Base-by-base conservation (phyloP, 2,888 invertebrate genomes). In the Orgyia antiqua region DNA sequence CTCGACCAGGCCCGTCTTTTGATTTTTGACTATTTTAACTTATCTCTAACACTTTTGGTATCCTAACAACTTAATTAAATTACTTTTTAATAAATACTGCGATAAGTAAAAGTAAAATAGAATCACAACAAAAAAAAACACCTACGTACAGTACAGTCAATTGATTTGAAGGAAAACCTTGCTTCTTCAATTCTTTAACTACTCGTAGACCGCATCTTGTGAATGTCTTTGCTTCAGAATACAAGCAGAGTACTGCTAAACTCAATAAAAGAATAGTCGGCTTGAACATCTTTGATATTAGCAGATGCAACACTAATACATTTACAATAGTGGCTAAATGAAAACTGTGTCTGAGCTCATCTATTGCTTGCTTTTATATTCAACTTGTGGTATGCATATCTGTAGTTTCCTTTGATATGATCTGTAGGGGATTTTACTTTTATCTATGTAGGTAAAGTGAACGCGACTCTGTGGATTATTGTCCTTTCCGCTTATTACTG, bases 141-240 rank as follows among this genome's bases (percentile, higher is more conserved):
- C n/a, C n/a, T n/a, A n/a, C n/a, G n/a, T n/a, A n/a, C n/a, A n/a
- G n/a, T n/a, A n/a, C n/a, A n/a, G 55, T 48, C 36, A 72, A 30
- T 29, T 69, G 52, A 15, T 48, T 42, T 27, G 55, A 57, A 0
- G 70, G 66, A 28, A 72, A 68, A 0, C 68, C 67, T 24, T 69
- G 70, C 1, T 20, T 53, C 23, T 60, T 45, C 10, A 74, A 42
- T 27, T 67, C 64, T 0, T 34, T 33, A 0, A 65, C 68, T n/a
- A n/a, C n/a, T n/a, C n/a, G n/a, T 23, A 72, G 33, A 7, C 54
- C 57, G 31, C 74, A 74, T 46, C 61, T 58, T 1, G 46, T 52
- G 7, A 61, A 4, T 33, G 45, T 18, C 5, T 53, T 52, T 2
- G 53, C 56, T 27, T 61, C 45, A 5, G 42, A 36, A 4, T 10